A percentile compares a stretch with the other conserved stretches of the same genome.
phyloP scores from a whole-genome alignment of 2,113 vertebrate genomes.

The Amblyopsis rosae region DNA sequence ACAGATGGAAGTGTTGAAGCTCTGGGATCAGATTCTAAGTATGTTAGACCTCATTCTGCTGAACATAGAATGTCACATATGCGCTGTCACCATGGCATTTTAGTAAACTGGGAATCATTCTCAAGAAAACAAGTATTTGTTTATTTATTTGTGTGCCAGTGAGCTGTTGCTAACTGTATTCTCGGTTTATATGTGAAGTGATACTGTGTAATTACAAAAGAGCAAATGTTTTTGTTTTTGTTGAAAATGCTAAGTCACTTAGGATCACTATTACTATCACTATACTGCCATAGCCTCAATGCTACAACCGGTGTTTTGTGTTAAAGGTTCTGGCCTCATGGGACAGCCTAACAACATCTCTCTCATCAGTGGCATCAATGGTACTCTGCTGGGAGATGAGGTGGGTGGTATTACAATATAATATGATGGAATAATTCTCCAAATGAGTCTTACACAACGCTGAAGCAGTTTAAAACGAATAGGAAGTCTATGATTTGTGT shows the following conservation, averaged over 20 bases:
- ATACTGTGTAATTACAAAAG: too few relatives aligned
- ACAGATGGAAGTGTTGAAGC: constrained; percentile 22
- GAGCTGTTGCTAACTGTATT: too few relatives aligned
- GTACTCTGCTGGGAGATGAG: constrained; percentile 38
- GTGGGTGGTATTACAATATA: constrained; percentile 44
- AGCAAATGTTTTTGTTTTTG: too few relatives aligned
- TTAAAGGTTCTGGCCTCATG: constrained; percentile 50
- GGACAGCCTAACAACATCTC: constrained; percentile 13
- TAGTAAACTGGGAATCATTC: neutral
- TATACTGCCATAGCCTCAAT: neutral
- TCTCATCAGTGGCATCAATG: constrained; percentile 25
- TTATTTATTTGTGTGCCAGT: too few relatives aligned
- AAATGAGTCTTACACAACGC: neutral
- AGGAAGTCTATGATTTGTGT: too few relatives aligned
- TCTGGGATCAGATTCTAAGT: constrained; percentile 63
- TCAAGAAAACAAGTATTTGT: too few relatives aligned
- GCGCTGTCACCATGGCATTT: neutral
- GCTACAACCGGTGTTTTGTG: constrained; percentile 3
- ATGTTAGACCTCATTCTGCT: constrained; percentile 7
- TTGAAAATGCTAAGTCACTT: too few relatives aligned
- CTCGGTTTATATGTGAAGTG: too few relatives aligned
- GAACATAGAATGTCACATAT: too few relatives aligned
- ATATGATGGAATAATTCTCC: neutral
- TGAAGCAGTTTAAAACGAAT: too few relatives aligned
- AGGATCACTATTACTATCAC: too few relatives aligned